Percentiles rank a stretch among this genome's conserved stretches.
These are phyloP conservation scores for Cyclophora punctaria DNA, from an alignment of 2,888 invertebrate species.

Conservation along the genomic window DNA sequence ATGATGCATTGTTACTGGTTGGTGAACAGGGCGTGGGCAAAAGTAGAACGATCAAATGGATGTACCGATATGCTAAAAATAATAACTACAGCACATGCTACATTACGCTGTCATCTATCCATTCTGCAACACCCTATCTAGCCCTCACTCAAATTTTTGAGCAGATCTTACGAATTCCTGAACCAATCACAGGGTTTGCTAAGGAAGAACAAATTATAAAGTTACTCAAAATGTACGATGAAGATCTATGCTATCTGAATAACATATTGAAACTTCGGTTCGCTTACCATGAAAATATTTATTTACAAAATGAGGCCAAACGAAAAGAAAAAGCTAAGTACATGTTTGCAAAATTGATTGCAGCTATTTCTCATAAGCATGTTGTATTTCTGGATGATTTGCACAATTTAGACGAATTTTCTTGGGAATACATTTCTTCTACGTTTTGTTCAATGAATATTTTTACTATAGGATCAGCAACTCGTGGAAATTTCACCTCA, in stretches of 20 bases:
- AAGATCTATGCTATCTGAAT: constrained; percentile 74
- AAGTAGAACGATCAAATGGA: constrained; percentile 71
- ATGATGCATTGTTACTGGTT: constrained; percentile 72
- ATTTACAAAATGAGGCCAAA: constrained; percentile 41
- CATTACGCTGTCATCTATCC: constrained; percentile 52
- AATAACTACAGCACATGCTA: constrained; percentile 33
- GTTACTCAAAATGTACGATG: constrained; percentile 39
- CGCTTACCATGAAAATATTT: constrained; percentile 57
- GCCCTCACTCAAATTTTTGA: constrained; percentile 60
- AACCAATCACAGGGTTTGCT: constrained; percentile 46
- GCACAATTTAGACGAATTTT: constrained; percentile 61
- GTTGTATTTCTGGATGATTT: constrained; percentile 67
- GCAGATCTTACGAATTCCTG: constrained; percentile 49
- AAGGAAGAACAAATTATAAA: constrained; percentile 60
- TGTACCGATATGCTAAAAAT: constrained; percentile 47
- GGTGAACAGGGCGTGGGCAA: constrained; percentile 76
- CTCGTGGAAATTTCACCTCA: constrained; percentile 53
- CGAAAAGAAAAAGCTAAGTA: constrained; percentile 51
- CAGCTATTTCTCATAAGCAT: constrained; percentile 35
- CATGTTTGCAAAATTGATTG: constrained; percentile 53
- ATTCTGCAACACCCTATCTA: constrained; percentile 56
- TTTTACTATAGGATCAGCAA: constrained; percentile 47
- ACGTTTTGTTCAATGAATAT: constrained; percentile 48
- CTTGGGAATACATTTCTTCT: constrained; percentile 58
- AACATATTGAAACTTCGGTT: constrained; percentile 69